Base-by-base conservation (phyloP, 1,140 invertebrate genomes). In the Drosophila watanabei region DNA sequence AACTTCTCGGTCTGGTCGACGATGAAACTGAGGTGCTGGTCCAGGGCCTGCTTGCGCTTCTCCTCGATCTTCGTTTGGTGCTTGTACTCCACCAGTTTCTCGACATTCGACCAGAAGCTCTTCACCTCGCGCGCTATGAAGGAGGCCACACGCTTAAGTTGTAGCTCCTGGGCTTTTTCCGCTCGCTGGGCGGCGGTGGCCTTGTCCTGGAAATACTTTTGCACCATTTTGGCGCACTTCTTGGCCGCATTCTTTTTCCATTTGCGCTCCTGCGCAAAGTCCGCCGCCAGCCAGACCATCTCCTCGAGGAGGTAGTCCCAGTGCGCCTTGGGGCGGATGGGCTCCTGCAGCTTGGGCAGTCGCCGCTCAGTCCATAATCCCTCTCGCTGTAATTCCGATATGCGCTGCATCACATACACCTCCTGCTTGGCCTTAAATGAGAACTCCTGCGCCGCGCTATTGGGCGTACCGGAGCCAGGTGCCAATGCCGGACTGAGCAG, bases 271-370 rank as follows among this genome's bases (percentile, higher is more conserved):
- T 99, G 97, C 35, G 97, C 97, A 95, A 99, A 99, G 94, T 99
- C 99, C 20, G 98, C 97, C 41, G 98, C 97, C 58, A 99, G 94
- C 99, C 99, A 99, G 28, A 97, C 96, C 98, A 99, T 99, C 94
- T 99, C 99, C 93, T 99, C 99, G 11, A 99, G 93, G 54, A 99
- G 94, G 94, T 99, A 99, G 93, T 99, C 99, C 98, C 98, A 99
- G 93, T 99, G 99, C 18, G 97, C 96, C 94, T 99, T 99, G 18
- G 95, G 94, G 80, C 98, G 94, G 46, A 96, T 95, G 64, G 98
- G 97, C 94, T 99, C 98, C 86, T 98, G 96, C 28, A 98, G 95
- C 94, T 99, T 98, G 5, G 98, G 98, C 90, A 99, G 94, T 76
- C 98, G 95, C 92, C 97, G 96, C 91, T 98, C 97, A 49, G 97